Evolutionary conservation across 2,113 vertebrate genomes (phyloP), one percentile per base, ranked within the genome.

Genomic region (Tragelaphus imberbis): DNA sequence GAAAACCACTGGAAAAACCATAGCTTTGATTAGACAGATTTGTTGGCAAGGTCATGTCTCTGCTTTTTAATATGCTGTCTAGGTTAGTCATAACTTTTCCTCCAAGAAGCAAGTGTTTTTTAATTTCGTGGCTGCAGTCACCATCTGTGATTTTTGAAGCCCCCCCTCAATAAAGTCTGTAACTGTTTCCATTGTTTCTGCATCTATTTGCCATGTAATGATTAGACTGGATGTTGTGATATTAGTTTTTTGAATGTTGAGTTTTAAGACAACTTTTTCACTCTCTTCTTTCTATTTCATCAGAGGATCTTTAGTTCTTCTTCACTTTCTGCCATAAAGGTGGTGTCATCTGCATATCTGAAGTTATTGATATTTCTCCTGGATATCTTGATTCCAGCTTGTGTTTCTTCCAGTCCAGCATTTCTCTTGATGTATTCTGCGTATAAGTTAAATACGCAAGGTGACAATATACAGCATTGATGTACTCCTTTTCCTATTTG

Each of bases 141-240:
- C 8, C 33, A 21, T 68, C 16, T 36, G 8, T 68, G n/a, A 36
- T 68, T 68, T 68, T 68, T 68, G 16, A 36, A 68, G 16, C 63
- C 7, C 1, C 16, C 6, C 13, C 2, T 0, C 1, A 19, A n/a
- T n/a, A 65, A 68, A n/a, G 7, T 5, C 33, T 68, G 33, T n/a
- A 68, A n/a, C 8, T 68, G 17, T 68, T 68, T 19, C 65, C 17
- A 36, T 10, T 36, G 8, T 68, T 11, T n/a, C 17, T 21, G 33
- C n/a, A 68, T 68, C 8, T 68, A 36, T 36, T 68, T 68, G 65
- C 4, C 17, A 11, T 36, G 19, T 36, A 68, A 21, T 68, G 63
- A 68, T 68, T n/a, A 19, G 33, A 68, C 33, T 21, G 8, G 17
- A 68, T 36, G 4, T 5, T 21, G 2, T 36, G 33, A 68, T 68